Evolutionary conservation across 1,140 invertebrate genomes (phyloP).

Genomic region (Cheumatopsyche charites): DNA sequence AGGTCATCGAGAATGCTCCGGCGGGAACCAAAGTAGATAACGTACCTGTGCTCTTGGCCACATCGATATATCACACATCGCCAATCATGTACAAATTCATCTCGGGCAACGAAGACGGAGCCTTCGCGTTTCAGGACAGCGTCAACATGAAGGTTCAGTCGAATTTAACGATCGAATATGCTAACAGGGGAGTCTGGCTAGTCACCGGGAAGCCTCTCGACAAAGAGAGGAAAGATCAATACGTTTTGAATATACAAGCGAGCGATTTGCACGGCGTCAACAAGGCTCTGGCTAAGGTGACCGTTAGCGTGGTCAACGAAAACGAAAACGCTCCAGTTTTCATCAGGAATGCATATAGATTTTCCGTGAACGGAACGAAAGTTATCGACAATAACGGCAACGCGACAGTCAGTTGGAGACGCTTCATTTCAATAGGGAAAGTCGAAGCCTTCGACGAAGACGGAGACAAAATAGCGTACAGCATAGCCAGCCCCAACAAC

Average conservation of each 20-base stretch:
- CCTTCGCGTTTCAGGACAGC: slow-evolving; percentile 73
- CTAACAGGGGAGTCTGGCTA: slow-evolving; percentile 68
- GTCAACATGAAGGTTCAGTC: slow-evolving; percentile 59
- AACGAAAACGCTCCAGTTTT: slow-evolving; percentile 92
- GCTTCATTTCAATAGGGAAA: slow-evolving; percentile 80
- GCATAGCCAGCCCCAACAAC: slow-evolving; percentile 76
- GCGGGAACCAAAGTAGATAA: slow-evolving; percentile 71
- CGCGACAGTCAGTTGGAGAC: slow-evolving; percentile 67
- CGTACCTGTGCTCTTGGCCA: slow-evolving; percentile 70
- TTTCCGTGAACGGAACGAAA: slow-evolving; percentile 69
- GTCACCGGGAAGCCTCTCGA: slow-evolving; percentile 76
- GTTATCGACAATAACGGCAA: slow-evolving; percentile 60
- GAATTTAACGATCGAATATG: slow-evolving; percentile 66
- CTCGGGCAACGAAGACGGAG: slow-evolving; percentile 70
- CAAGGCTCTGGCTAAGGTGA: slow-evolving; percentile 73
- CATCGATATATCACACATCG: slow-evolving; percentile 59
- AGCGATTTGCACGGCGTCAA: slow-evolving; percentile 75
- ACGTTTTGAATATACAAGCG: slow-evolving; percentile 76
- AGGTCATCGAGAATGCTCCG: slow-evolving; percentile 77
- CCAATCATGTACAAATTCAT: slow-evolving; percentile 80
- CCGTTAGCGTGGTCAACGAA: slow-evolving; percentile 77
- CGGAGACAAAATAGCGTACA: slow-evolving; percentile 85
- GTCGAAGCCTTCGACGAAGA: slow-evolving; percentile 85
- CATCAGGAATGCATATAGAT: slow-evolving; percentile 76
- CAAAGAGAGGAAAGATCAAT: slow-evolving; percentile 70